Base-by-base conservation (phyloP, 1,140 invertebrate species). In the Mactra quadrangularis region DNA sequence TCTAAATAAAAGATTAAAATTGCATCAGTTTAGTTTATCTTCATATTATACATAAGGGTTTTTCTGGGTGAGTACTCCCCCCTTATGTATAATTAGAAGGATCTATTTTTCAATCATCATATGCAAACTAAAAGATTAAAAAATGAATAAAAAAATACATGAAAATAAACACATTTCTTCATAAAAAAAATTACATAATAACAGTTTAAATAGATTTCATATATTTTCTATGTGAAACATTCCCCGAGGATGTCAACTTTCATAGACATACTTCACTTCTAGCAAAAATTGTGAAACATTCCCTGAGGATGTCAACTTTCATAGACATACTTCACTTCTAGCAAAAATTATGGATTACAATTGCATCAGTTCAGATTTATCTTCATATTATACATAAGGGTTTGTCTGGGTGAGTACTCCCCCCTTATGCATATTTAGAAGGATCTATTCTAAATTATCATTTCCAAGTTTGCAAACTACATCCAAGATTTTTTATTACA, bases 31-130 rank as follows among this genome's bases (percentile, higher is more conserved):
- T 35, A 76, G 4, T 7, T 52, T 27, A 53, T 72, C 74, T 60
- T 60, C 74, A 76, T 57, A 13, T 33, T 41, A 31, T 13, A 27
- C 15, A 0, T 17, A 31, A 76, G 59, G 74, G 33, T 76, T 60
- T 47, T 33, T n/a, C n/a, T 62, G 74, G 74, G 55, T 45, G 74
- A 76, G 74, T 62, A 47, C 55, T 76, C 33, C 74, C 74, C 3
- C 55, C 74, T 76, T 76, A 35, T 2, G 27, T 27, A 35, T 13
- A 45, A 17, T 76, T 25, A 31, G 74, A 76, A 76, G 74, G 74
- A 76, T 76, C 74, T 11, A 76, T 60, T 76, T 45, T 15, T 52
- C n/a, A 2, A 35, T 62, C 74, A 77, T 77, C 74, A 77, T 77
- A 6, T 77, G 59, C 71, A 45, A 22, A 33, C 1, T 62, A 38